phyloP scores from a whole-genome alignment of 2,113 vertebrate species.

The Ailuropoda melanoleuca region DNA sequence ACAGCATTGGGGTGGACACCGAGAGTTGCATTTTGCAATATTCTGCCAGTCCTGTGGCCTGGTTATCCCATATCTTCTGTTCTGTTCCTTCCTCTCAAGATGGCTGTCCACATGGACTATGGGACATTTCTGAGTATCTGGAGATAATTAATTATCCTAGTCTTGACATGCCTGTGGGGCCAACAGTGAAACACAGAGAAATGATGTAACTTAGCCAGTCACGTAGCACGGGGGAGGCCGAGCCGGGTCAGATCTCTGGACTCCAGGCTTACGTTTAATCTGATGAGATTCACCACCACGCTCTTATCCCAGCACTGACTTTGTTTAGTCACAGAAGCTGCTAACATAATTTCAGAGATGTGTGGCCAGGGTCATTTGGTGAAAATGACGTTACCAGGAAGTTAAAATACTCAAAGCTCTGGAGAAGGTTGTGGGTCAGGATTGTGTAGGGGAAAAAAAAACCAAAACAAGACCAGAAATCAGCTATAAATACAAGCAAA shows the following conservation, averaged over 20 bases:
- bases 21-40: background rate
- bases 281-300: slow-evolving; percentile 48
- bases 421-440: slow-evolving; percentile 65
- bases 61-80: background rate
- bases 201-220: slow-evolving; percentile 59
- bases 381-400: slow-evolving; percentile 72
- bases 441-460: background rate
- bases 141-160: slow-evolving; percentile 22
- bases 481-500: background rate
- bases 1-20: background rate
- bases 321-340: slow-evolving; percentile 71
- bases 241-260: slow-evolving; percentile 55
- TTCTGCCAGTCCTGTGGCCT: background rate
- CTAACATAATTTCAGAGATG: slow-evolving; percentile 72
- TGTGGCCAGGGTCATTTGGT: slow-evolving; percentile 64
- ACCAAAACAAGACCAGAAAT: slow-evolving; percentile 34
- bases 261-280: slow-evolving; percentile 51
- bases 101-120: background rate
- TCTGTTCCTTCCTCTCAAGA: background rate
- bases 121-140: slow-evolving; percentile 31
- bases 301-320: slow-evolving; percentile 52
- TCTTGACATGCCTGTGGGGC: slow-evolving; percentile 46
- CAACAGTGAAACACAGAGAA: slow-evolving; percentile 45
- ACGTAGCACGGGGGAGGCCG: slow-evolving; percentile 28
- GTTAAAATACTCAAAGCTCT: slow-evolving; percentile 44